A percentile compares a stretch with the other conserved stretches of the same genome.
Conservation (phyloP, 1,140 invertebrate genomes). For the Scaptomyza montana region DNA sequence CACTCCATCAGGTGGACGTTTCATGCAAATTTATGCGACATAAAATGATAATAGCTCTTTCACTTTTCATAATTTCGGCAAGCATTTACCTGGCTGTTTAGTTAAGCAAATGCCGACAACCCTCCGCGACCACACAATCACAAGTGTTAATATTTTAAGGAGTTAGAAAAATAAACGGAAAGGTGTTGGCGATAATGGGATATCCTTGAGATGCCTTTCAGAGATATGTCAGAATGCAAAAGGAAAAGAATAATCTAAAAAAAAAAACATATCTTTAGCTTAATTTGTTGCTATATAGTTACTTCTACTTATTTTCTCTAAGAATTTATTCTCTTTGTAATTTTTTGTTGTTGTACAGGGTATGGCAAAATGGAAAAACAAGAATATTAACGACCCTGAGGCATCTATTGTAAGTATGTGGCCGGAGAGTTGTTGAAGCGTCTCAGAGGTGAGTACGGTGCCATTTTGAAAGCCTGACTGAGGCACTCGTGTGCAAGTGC, state of each 20-base stretch:
- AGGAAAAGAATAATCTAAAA: too few relatives aligned
- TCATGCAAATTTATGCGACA: constrained; percentile 66
- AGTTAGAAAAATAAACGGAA: not conserved
- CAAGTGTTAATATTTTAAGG: constrained; percentile 24
- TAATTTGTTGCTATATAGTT: too few relatives aligned
- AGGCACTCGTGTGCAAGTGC: constrained; percentile 34
- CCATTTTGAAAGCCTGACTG: constrained; percentile 13
- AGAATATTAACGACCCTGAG: constrained; percentile 55
- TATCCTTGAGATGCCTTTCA: not conserved
- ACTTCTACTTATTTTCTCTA: not conserved
- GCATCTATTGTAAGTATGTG: constrained; percentile 29
- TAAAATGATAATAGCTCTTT: constrained; percentile 71
- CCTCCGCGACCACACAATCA: constrained; percentile 10
- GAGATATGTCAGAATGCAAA: not conserved
- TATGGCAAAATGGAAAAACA: constrained; percentile 36
- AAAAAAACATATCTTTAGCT: too few relatives aligned
- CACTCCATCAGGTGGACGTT: constrained; percentile 34
- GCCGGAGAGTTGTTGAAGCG: constrained; percentile 38
- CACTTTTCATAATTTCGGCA: constrained; percentile 63
- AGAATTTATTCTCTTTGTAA: not conserved
- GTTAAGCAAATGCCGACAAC: constrained; percentile 19
- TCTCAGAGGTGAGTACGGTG: constrained; percentile 29
- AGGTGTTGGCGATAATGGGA: not conserved
- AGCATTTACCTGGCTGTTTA: constrained; percentile 60
- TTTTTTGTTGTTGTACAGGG: not conserved